Conservation (phyloP, 2,888 invertebrate genomes). For the Acholoe squamosa region DNA sequence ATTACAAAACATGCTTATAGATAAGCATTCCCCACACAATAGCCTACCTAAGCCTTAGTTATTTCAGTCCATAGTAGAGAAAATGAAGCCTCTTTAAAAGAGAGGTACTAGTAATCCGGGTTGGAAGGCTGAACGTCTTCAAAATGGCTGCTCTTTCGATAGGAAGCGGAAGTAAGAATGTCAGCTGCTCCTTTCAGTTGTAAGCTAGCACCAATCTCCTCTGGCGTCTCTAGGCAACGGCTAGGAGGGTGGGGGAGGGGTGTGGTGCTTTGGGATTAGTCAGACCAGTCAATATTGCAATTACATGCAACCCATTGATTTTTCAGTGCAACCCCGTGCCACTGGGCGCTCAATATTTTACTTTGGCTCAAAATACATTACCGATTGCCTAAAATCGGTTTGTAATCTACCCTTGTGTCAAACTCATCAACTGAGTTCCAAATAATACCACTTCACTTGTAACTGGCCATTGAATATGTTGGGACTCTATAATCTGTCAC, state of each 20-base stretch:
- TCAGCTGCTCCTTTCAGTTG: slow-evolving; percentile 42
- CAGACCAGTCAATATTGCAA: background rate
- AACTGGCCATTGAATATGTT: too few relatives aligned
- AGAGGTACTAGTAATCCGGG: slow-evolving; percentile 13
- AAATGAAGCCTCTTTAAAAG: background rate
- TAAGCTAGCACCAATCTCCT: background rate
- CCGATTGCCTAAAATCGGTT: too few relatives aligned
- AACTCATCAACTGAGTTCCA: too few relatives aligned
- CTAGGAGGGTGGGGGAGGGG: background rate
- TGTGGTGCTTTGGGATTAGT: background rate
- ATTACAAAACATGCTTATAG: background rate
- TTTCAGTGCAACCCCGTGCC: background rate
- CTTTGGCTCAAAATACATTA: background rate
- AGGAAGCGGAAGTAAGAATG: slow-evolving; percentile 38
- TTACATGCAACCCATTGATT: background rate
- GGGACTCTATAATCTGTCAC: too few relatives aligned
- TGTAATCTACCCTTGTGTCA: too few relatives aligned
- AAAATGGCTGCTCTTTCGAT: slow-evolving; percentile 29
- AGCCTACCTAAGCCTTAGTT: slow-evolving; percentile 32
- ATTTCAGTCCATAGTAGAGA: background rate
- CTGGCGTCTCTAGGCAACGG: background rate
- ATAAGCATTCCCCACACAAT: background rate
- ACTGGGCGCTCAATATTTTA: background rate
- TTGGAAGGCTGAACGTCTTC: background rate
- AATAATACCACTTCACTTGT: too few relatives aligned